These are phyloP conservation scores for Drosophila lutescens DNA, from an alignment of 2,888 invertebrate species.

Conservation along the genomic window DNA sequence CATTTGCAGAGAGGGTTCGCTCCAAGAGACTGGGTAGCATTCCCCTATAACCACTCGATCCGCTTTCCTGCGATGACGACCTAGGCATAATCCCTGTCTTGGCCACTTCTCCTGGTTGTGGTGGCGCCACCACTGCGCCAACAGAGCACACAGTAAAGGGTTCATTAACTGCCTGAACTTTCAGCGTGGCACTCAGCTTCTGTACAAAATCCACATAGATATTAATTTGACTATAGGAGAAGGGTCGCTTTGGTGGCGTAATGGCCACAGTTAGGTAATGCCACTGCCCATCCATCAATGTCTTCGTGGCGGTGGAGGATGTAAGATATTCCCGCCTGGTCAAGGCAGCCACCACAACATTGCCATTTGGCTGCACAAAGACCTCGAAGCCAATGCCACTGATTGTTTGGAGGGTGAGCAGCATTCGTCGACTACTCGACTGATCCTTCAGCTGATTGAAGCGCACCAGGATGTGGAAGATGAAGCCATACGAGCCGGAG, in stretches of 20 bases:
- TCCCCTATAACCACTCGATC: constrained; percentile 67
- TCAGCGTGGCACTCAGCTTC: constrained; percentile 85
- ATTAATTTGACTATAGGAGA: constrained; percentile 86
- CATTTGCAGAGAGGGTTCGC: constrained; percentile 84
- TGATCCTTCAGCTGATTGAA: constrained; percentile 79
- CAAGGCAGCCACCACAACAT: constrained; percentile 86
- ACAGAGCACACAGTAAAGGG: constrained; percentile 85
- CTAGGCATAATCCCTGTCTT: constrained; percentile 63
- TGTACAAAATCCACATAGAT: constrained; percentile 87
- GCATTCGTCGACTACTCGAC: constrained; percentile 84
- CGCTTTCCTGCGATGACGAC: constrained; percentile 80
- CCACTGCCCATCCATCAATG: constrained; percentile 85
- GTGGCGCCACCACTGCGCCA: constrained; percentile 80
- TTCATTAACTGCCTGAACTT: constrained; percentile 86
- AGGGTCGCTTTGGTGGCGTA: constrained; percentile 85
- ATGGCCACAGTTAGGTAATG: constrained; percentile 86
- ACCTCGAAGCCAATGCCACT: constrained; percentile 86
- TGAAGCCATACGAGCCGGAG: constrained; percentile 86
- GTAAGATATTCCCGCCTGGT: constrained; percentile 86
- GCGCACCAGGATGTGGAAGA: constrained; percentile 86
- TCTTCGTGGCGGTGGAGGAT: constrained; percentile 85
- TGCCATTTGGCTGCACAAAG: constrained; percentile 86
- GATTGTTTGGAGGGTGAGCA: constrained; percentile 85
- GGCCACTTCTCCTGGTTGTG: constrained; percentile 51
- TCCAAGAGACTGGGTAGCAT: constrained; percentile 84